phyloP scores from a whole-genome alignment of 2,113 vertebrate species.

The Rhinopithecus roxellana region DNA sequence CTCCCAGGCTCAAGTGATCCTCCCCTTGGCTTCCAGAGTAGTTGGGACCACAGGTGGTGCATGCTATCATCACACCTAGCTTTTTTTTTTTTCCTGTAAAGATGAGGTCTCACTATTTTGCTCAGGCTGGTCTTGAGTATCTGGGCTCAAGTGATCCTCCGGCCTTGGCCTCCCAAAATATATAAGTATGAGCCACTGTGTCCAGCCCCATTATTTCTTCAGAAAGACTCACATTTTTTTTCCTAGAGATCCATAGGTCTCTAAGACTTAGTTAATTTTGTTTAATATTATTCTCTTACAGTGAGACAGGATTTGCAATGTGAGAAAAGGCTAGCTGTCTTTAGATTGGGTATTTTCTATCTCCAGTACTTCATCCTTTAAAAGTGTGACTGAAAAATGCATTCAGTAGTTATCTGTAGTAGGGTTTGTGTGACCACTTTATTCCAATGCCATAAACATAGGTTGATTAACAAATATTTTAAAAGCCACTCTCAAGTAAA shows the following conservation, averaged over 20 bases:
- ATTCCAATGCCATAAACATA: not conserved
- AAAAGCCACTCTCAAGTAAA: not conserved
- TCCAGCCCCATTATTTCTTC: not conserved
- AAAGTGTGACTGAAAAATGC: too few species aligned
- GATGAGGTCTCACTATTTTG: too few species aligned
- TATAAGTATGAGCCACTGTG: too few species aligned
- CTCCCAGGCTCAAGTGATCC: too few species aligned
- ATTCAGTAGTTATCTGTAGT: not conserved
- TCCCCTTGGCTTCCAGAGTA: too few species aligned
- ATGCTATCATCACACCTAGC: too few species aligned
- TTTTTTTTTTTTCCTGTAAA: too few species aligned
- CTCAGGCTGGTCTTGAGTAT: too few species aligned
- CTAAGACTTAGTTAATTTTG: not conserved
- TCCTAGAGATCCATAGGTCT: not conserved
- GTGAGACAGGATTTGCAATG: too few species aligned
- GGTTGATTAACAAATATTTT: not conserved
- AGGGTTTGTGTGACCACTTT: not conserved
- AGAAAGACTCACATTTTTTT: not conserved
- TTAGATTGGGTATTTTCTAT: not conserved
- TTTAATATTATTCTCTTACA: constrained; percentile 1
- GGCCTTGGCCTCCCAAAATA: too few species aligned
- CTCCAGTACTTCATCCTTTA: not conserved
- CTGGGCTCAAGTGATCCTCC: too few species aligned
- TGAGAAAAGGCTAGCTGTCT: not conserved
- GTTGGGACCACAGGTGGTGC: too few species aligned